Base-by-base conservation (phyloP, 1,140 invertebrate species). In the Tribolium madens region DNA sequence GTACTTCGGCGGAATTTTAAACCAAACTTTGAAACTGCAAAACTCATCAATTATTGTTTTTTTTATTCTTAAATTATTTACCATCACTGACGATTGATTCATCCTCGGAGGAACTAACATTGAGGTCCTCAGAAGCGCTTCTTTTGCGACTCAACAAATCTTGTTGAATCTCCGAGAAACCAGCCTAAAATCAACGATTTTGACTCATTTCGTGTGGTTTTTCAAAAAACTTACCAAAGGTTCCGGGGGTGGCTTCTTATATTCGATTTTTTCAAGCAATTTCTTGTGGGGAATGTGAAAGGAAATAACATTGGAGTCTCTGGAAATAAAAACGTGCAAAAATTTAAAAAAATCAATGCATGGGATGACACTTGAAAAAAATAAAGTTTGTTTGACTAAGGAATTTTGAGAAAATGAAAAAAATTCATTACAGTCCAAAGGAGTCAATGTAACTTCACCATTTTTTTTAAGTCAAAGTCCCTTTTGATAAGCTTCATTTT, bases 201-300 rank as follows among this genome's bases (percentile, higher is more conserved):
- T n/a, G 14, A 42, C 6, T 17, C 1, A 18, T 68, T 48, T 12
- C 14, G 4, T 17, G 4, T n/a, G 6, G 26, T 42, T 76, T 18
- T 70, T 26, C 3, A 50, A 12, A 57, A 33, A 48, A 80, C 81
- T 85, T 85, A 90, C 89, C 84, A 90, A 81, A 13, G 89, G 89
- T 79, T 90, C 89, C 0, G 87, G 86, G 78, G 86, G 83, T 72
- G 85, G 83, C 77, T 86, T 85, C 14, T 88, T 88, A 72, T 84
- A 85, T 73, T 89, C 88, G 74, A 89, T 89, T 82, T 88, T 89
- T 53, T 89, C 88, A 21, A 90, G 79, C 13, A 90, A 80, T 77
- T 88, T 89, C 50, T 87, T 89, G 76, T 91, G 90, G 0, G 90
- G 89, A 72, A 88, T 82, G 79, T 90, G 89, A 80, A 90, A 90